Percentiles rank a stretch among this genome's conserved stretches.
phyloP scores from a whole-genome alignment of 2,888 invertebrate genomes.

The Eremobia ochroleuca region DNA sequence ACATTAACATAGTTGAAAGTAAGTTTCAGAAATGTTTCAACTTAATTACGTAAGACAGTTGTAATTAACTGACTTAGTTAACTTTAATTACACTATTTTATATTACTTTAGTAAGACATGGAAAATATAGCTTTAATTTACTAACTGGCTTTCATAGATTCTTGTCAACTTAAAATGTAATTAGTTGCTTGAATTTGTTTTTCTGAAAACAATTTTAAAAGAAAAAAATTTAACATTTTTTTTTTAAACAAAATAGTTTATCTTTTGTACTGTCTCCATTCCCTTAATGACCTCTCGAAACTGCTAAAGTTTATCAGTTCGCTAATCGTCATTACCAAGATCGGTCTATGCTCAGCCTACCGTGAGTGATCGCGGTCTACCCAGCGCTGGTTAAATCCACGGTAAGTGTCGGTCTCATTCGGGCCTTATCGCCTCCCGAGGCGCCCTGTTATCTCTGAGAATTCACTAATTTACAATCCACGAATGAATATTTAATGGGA shows the following conservation, averaged over 20 bases:
- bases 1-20: conserved; percentile 6
- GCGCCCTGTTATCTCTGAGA: conserved; percentile 78
- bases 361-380: conserved; percentile 65
- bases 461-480: conserved; percentile 87
- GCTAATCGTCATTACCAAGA: conserved; percentile 58
- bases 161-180: not conserved
- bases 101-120: not conserved
- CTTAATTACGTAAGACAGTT: conserved; percentile 5
- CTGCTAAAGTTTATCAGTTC: conserved; percentile 56
- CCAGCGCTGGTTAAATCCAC: conserved; percentile 69
- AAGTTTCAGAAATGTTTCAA: conserved; percentile 18
- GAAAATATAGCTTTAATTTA: not conserved
- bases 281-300: conserved; percentile 30
- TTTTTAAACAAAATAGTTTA: not conserved
- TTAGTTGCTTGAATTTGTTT: not conserved
- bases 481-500: conserved; percentile 87
- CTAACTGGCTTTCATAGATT: not conserved
- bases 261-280: conserved; percentile 12
- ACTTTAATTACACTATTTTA: not conserved
- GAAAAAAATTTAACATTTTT: not conserved
- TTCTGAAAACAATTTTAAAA: not conserved
- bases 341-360: conserved; percentile 53
- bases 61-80: not conserved
- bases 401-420: conserved; percentile 70
- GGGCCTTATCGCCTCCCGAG: conserved; percentile 77